Base-by-base conservation (phyloP, 2,888 invertebrate genomes). In the Chrysomela aeneicollis region DNA sequence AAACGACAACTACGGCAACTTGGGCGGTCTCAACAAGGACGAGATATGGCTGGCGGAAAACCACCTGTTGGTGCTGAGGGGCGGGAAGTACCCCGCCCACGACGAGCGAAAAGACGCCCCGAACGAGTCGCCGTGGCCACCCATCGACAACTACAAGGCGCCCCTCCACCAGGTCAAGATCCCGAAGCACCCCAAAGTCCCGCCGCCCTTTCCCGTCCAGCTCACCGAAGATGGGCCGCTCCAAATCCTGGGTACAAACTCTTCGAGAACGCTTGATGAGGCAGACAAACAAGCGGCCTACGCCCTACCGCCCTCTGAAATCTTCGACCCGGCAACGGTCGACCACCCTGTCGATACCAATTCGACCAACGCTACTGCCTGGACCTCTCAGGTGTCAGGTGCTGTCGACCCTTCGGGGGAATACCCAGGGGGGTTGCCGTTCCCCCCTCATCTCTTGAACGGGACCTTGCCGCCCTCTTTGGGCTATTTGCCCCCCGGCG, bases 201-300 rank as follows among this genome's bases (percentile, higher is more conserved):
- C 95, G 83, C 95, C 95, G 87, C 95, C 95, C 85, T 95, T 95
- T 90, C 95, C 95, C 81, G 91, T 95, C 84, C 94, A 92, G 85
- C 90, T 95, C 83, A 87, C 88, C 82, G 92, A 94, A 81, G 88
- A 90, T 79, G 94, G 93, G 78, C 94, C 94, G 81, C 87, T 94
- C 84, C 90, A 93, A 86, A 91, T 94, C 87, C 88, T 95, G 84
- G 91, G 92, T 82, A 87, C 89, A 85, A 92, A 92, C 86, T 87
- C 90, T 86, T 86, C 89, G 86, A 87, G 90, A 86, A 86, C 89
- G 86, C 84, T 87, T 88, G 87, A 86, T 87, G 85, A 85, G 87
- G 82, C 89, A 87, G 84, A 87, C 88, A 71, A 76, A 70, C 74
- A 82, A 66, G 74, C 77, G 65, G 76, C 82, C 66, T 79, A 80